Percentiles rank a stretch among this genome's conserved stretches.
Evolutionary conservation across 2,113 vertebrate species (phyloP).

Genomic region (Prionailurus viverrinus): DNA sequence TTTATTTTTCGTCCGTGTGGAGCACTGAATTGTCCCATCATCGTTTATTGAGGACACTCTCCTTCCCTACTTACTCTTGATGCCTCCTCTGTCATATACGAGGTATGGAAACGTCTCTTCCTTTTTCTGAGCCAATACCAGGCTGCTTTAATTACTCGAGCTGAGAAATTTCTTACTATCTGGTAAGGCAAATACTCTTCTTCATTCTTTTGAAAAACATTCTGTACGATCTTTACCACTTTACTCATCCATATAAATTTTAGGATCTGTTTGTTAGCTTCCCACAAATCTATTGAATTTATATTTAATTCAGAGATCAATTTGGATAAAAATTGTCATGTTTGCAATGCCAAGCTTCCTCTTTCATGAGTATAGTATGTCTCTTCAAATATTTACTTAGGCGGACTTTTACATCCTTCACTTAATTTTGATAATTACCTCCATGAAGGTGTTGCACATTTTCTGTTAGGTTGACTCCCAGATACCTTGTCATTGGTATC

Average conservation of each 20-base stretch:
- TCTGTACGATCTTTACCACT: neutral
- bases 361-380: neutral
- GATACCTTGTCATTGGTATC: neutral
- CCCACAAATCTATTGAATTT: neutral
- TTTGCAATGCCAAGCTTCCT: neutral
- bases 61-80: neutral
- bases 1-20: neutral
- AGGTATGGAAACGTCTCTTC: neutral
- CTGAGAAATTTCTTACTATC: neutral
- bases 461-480: neutral
- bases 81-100: neutral
- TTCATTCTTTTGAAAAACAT: neutral
- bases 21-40: neutral
- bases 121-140: neutral
- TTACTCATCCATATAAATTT: neutral
- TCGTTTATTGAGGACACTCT: neutral
- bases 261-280: neutral
- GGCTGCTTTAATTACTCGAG: neutral
- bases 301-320: neutral
- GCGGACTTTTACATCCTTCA: neutral
- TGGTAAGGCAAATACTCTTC: neutral
- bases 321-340: neutral
- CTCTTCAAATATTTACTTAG: neutral
- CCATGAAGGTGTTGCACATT: neutral
- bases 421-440: neutral